These are phyloP conservation scores for Gallinago jamesoni DNA, from an alignment of 2,113 vertebrate species.

Conservation along the genomic window DNA sequence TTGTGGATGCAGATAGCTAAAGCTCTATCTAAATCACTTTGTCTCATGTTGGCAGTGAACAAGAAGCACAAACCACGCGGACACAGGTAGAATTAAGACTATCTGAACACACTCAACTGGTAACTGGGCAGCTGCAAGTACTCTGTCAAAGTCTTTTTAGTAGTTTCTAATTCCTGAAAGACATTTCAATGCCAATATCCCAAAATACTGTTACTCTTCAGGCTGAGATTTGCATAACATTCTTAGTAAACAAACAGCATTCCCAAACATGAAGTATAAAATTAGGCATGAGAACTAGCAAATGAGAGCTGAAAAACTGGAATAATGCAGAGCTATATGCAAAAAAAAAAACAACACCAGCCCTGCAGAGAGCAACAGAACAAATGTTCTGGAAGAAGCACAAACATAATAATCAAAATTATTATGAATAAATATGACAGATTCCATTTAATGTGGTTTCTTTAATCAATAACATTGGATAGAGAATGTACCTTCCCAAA, in stretches of 20 bases:
- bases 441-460: neutral
- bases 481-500: neutral
- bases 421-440: neutral
- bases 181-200: neutral
- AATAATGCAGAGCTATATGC: neutral
- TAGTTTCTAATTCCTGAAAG: neutral
- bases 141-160: neutral
- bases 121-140: neutral
- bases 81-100: neutral
- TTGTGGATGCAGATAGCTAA: neutral
- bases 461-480: neutral
- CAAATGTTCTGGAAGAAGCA: neutral
- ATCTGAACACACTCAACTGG: neutral
- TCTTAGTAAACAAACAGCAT: neutral
- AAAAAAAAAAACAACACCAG: neutral
- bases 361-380: neutral
- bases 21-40: neutral
- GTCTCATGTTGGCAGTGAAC: fast-evolving
- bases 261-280: neutral
- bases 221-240: neutral
- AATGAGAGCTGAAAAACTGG: neutral
- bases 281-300: neutral
- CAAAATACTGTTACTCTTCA: neutral
- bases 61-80: fast-evolving
- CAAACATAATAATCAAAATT: neutral